phyloP scores from a whole-genome alignment of 2,113 vertebrate species.

The Larimichthys polyactis region DNA sequence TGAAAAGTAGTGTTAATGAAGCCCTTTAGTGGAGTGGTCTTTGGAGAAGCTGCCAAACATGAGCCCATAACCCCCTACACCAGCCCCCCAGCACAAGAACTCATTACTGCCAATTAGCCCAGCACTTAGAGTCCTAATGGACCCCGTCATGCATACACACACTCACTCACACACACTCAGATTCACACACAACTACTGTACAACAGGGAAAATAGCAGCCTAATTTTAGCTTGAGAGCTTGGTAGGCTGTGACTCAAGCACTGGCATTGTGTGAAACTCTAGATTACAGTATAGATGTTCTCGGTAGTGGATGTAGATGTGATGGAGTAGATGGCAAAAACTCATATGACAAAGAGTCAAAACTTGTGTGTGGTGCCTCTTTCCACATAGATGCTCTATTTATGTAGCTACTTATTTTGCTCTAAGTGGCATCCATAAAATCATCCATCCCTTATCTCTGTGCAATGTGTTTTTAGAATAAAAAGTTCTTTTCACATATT shows the following conservation, averaged over 20 bases:
- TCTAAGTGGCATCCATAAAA: not conserved
- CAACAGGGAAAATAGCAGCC: slow-evolving; percentile 34
- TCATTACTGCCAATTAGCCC: slow-evolving; percentile 75
- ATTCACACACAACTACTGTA: slow-evolving; percentile 32
- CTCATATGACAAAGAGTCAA: not conserved
- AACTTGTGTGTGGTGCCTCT: not conserved
- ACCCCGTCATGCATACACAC: slow-evolving; percentile 24
- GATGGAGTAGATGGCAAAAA: not conserved
- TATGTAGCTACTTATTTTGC: not conserved
- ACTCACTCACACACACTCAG: slow-evolving; percentile 7
- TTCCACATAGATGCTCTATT: not conserved
- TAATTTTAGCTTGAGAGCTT: slow-evolving; percentile 51
- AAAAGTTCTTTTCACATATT: not conserved
- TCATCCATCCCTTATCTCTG: not conserved
- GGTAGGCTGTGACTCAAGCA: slow-evolving; percentile 48
- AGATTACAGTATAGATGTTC: slow-evolving; percentile 27
- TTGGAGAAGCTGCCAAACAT: slow-evolving; percentile 68
- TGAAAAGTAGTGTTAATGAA: slow-evolving; percentile 68
- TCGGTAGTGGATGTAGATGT: not conserved
- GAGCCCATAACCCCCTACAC: slow-evolving; percentile 42
- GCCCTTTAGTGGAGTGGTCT: slow-evolving; percentile 66
- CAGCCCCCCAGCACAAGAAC: slow-evolving; percentile 45
- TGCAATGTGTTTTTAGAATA: not conserved
- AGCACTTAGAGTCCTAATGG: slow-evolving; percentile 64
- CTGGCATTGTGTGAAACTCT: slow-evolving; percentile 42